Evolutionary conservation across 37 sponge, comb jelly and placozoan species (phyloP), one percentile per base, ranked within the genome.

Genomic region (Haliclona indistincta): DNA sequence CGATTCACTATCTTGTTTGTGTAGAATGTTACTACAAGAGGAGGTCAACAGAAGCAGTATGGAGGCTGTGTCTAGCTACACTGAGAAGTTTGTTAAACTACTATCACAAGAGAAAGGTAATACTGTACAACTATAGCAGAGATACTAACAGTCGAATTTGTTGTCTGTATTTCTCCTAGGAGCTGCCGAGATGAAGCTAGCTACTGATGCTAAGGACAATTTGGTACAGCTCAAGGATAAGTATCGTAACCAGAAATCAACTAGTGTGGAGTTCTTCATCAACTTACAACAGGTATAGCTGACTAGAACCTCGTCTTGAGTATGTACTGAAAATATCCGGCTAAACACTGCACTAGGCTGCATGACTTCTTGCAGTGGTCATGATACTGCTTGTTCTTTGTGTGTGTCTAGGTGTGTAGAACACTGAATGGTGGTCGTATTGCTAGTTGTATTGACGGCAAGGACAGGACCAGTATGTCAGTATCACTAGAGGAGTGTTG

Each of bases 401-500:
- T n/a, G n/a, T n/a, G n/a, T n/a, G n/a, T n/a, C n/a, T n/a, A 89
- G 90, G 38, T 94, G 37, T 85, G 89, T 22, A 55, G 65, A 6
- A 25, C 52, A 15, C 20, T 94, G 60, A 75, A 35, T 28, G 94
- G 84, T 0, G 94, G 91, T 15, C 47, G 87, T n/a, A 62, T 94
- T 29, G 90, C 90, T 7, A 80, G 81, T 15, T 94, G 94, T 41
- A 90, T 86, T 67, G 86, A 84, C 62, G 94, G 86, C 13, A 89
- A 94, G 75, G 90, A 89, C 36, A 68, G 90, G 2, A 89, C 94
- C 0, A 71, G 84, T 2, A 89, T 94, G 94, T 78, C 94, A 0
- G 87, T 94, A 29, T 89, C 94, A 1, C 70, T 87, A 33, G 94
- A 94, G 64, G 84, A 89, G 65, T 81, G 78, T 66, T 69, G 53